phyloP scores from a whole-genome alignment of 1,140 invertebrate species.

The Heliothis subflexa region DNA sequence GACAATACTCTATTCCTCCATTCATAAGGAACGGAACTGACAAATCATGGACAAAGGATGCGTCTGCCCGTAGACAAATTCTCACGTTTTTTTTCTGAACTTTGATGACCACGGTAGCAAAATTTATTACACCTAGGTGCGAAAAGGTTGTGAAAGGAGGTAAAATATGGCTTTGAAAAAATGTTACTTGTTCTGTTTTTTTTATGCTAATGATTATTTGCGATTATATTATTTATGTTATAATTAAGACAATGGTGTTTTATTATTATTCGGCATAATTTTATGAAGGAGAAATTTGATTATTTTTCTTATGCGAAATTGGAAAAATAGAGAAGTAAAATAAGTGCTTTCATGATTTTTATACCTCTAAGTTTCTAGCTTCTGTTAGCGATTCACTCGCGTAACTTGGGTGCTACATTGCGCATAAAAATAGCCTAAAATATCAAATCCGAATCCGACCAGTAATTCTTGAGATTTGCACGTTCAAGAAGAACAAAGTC shows the following conservation, averaged over 20 bases:
- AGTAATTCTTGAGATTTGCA: too few relatives aligned
- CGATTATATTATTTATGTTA: background rate
- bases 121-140: slow-evolving; percentile 58
- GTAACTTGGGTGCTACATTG: too few relatives aligned
- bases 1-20: slow-evolving; percentile 63
- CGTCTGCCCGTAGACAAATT: slow-evolving; percentile 62
- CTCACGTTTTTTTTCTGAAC: slow-evolving; percentile 70
- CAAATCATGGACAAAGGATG: slow-evolving; percentile 67
- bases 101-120: slow-evolving; percentile 60
- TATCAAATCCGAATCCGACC: too few relatives aligned
- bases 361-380: too few relatives aligned
- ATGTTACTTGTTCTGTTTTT: slow-evolving; percentile 1
- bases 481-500: too few relatives aligned
- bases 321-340: too few relatives aligned
- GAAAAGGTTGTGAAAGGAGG: slow-evolving; percentile 42
- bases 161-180: slow-evolving; percentile 38
- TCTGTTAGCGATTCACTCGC: too few relatives aligned
- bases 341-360: too few relatives aligned
- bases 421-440: too few relatives aligned
- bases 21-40: slow-evolving; percentile 69
- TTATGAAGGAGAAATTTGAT: background rate
- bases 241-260: background rate
- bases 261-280: background rate
- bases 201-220: background rate
- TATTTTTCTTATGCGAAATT: background rate